phyloP scores from a whole-genome alignment of 1,140 invertebrate species.

The Drosophila kepulauana region DNA sequence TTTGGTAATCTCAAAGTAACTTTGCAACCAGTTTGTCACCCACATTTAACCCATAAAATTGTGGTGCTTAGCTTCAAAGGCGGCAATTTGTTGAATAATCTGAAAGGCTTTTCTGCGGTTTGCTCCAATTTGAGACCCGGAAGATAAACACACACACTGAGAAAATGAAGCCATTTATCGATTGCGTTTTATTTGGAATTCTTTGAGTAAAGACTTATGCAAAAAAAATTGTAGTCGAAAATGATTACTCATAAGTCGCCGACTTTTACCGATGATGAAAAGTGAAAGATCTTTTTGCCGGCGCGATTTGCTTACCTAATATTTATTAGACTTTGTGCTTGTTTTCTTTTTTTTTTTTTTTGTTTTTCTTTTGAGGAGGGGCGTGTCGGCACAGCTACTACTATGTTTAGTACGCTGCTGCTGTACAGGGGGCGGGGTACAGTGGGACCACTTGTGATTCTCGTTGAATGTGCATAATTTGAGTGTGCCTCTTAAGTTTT shows the following conservation, averaged over 20 bases:
- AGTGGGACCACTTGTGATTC: constrained; percentile 3
- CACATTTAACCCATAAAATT: constrained; percentile 54
- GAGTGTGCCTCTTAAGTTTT: not conserved
- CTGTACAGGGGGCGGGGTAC: not conserved
- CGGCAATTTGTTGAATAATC: constrained; percentile 21
- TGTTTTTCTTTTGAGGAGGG: not conserved
- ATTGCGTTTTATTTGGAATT: constrained; percentile 32
- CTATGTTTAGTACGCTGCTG: constrained; percentile 4
- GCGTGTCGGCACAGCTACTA: constrained; percentile 36
- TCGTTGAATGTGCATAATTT: constrained; percentile 13
- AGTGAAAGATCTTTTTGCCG: constrained; percentile 63
- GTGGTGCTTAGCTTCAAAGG: constrained; percentile 50
- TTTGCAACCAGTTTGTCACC: constrained; percentile 32
- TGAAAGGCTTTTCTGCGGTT: constrained; percentile 9
- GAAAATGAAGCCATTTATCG: constrained; percentile 33
- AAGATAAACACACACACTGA: constrained; percentile 60
- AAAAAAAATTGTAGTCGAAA: constrained; percentile 22
- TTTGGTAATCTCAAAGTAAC: not conserved
- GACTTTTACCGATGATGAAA: constrained; percentile 43
- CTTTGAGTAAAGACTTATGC: constrained; percentile 24
- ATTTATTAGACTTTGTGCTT: constrained; percentile 19
- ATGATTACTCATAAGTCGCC: constrained; percentile 20
- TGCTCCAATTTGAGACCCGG: constrained; percentile 69
- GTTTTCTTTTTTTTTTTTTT: no score
- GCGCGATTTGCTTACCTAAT: constrained; percentile 58